Evolutionary conservation across 1,140 invertebrate genomes (phyloP).

Genomic region (Drosophila tsacasi): DNA sequence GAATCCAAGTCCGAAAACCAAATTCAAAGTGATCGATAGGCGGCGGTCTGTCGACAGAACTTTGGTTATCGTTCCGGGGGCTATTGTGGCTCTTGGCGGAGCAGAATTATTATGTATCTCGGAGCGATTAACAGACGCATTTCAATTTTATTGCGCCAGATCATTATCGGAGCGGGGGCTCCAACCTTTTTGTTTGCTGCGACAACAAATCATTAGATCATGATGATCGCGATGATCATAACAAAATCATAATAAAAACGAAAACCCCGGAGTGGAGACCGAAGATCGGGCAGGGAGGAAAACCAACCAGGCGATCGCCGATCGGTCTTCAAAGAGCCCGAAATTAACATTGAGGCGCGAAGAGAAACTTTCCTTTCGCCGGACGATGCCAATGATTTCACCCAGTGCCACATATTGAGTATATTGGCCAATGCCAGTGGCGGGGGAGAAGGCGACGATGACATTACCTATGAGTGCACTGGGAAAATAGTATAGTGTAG

Average conservation of each 20-base stretch:
- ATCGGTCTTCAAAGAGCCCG: conserved; percentile 64
- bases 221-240: conserved; percentile 48
- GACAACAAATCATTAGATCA: conserved; percentile 78
- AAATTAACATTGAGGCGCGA: conserved; percentile 64
- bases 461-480: conserved; percentile 27
- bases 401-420: conserved; percentile 77
- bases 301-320: conserved; percentile 44
- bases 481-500: too few species aligned
- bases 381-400: conserved; percentile 66
- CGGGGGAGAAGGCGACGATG: conserved; percentile 32
- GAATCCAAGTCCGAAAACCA: conserved; percentile 12
- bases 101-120: conserved; percentile 82
- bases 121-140: conserved; percentile 80
- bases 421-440: conserved; percentile 59
- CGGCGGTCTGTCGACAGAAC: conserved; percentile 56
- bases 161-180: conserved; percentile 69
- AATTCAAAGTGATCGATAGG: conserved; percentile 67
- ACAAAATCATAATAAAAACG: conserved; percentile 51
- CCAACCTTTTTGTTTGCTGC: conserved; percentile 40
- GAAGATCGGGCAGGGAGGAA: conserved; percentile 1
- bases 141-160: conserved; percentile 81
- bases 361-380: conserved; percentile 78
- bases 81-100: conserved; percentile 36
- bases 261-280: conserved; percentile 13
- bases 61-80: conserved; percentile 32